These are phyloP conservation scores for Antedon mediterranea DNA, from an alignment of 53 echinoderm and acorn worm genomes.

Conservation along the genomic window DNA sequence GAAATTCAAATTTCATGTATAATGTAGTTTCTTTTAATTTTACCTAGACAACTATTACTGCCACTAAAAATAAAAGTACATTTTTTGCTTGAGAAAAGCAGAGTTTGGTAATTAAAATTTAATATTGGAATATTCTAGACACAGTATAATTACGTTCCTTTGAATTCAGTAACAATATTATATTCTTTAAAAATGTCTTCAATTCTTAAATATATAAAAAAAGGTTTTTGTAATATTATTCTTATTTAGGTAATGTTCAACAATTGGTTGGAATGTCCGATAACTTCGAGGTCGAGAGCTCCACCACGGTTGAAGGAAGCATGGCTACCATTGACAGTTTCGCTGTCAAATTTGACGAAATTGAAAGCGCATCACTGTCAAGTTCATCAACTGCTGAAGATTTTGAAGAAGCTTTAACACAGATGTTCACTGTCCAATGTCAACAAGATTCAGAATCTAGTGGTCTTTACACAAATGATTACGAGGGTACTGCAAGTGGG, in stretches of 20 bases:
- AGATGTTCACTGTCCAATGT: slow-evolving; percentile 73
- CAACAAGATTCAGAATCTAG: slow-evolving; percentile 15
- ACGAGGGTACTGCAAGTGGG: slow-evolving; percentile 28
- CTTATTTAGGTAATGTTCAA: neutral
- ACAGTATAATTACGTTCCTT: no score
- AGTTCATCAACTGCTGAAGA: slow-evolving; percentile 39
- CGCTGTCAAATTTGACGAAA: slow-evolving; percentile 35
- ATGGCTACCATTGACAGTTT: slow-evolving; percentile 16
- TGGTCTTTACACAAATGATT: slow-evolving; percentile 33
- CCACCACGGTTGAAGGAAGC: neutral
- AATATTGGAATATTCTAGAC: no score
- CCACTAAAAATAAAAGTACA: no score
- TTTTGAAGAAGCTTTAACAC: slow-evolving; percentile 48
- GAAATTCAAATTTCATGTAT: no score
- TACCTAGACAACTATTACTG: no score
- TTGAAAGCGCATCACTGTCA: slow-evolving; percentile 25
- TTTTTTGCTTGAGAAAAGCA: no score
- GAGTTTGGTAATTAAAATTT: no score
- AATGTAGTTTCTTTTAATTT: no score
- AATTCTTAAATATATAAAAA: no score
- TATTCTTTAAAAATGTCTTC: no score
- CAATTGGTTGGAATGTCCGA: neutral
- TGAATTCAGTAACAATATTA: no score
- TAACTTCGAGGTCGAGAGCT: neutral
- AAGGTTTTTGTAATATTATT: no score